phyloP scores from a whole-genome alignment of 1,140 invertebrate species.

The Drosophila mayri region DNA sequence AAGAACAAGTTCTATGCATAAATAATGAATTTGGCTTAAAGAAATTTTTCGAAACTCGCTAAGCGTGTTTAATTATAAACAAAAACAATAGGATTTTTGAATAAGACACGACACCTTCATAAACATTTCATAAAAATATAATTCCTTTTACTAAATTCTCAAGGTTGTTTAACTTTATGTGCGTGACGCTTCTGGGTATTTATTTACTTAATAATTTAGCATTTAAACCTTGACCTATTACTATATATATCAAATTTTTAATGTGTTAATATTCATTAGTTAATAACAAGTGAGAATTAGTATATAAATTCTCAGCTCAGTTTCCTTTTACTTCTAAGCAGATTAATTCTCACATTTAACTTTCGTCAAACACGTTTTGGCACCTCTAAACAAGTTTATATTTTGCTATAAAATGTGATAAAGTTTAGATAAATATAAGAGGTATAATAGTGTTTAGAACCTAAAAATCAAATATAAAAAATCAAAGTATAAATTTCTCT shows the following conservation, averaged over 20 bases:
- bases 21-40: slow-evolving; percentile 4
- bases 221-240: slow-evolving; percentile 4
- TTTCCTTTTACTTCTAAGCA: not conserved
- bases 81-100: slow-evolving; percentile 24
- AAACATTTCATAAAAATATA: slow-evolving; percentile 12
- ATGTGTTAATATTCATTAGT: not conserved
- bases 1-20: slow-evolving; percentile 16
- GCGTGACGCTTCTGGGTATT: not conserved
- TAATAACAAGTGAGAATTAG: not conserved
- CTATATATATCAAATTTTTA: not conserved
- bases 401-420: not conserved
- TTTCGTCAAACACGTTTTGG: slow-evolving; percentile 5
- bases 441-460: not conserved
- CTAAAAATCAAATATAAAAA: not conserved
- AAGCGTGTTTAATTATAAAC: slow-evolving; percentile 11
- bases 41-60: slow-evolving; percentile 2
- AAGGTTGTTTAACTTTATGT: slow-evolving; percentile 6
- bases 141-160: not conserved
- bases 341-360: slow-evolving; percentile 4
- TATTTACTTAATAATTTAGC: not conserved
- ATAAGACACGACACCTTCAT: not conserved
- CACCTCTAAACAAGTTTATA: slow-evolving; percentile 7
- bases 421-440: not conserved
- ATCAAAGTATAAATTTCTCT: not conserved
- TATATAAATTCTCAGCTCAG: not conserved